A percentile compares a stretch with the other conserved stretches of the same genome.
phyloP scores from a whole-genome alignment of 2,797 vertebrate genomes.

The Malacoctenus gilli region DNA sequence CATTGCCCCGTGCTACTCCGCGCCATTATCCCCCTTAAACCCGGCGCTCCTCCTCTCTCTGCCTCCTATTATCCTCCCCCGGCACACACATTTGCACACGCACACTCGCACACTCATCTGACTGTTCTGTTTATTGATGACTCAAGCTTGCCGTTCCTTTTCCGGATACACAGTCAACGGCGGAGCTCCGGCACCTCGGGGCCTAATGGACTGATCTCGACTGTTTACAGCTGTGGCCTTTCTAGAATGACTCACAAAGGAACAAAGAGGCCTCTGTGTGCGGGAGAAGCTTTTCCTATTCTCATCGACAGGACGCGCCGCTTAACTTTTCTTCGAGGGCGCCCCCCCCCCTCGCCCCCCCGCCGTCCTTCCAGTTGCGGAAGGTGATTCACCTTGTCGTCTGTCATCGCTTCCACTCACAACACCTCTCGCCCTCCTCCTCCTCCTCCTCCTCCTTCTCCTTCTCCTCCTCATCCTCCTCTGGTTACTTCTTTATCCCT shows the following conservation, averaged over 20 bases:
- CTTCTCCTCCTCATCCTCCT: no score
- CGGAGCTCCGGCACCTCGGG: conserved; percentile 71
- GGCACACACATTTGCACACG: conserved; percentile 42
- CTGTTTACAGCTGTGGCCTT: conserved; percentile 80
- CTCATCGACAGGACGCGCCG: conserved; percentile 62
- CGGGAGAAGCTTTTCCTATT: conserved; percentile 64
- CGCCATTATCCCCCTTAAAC: conserved; percentile 67
- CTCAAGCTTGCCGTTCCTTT: conserved; percentile 76
- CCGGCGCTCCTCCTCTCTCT: conserved; percentile 58
- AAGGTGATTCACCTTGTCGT: conserved; percentile 31
- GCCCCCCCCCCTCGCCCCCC: conserved; percentile 10
- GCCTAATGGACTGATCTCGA: conserved; percentile 78
- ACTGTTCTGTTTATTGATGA: conserved; percentile 80
- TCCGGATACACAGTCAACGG: conserved; percentile 76
- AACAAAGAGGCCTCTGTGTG: conserved; percentile 76
- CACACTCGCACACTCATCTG: conserved; percentile 63
- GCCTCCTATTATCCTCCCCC: conserved; percentile 53
- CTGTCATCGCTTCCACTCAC: conserved; percentile 7
- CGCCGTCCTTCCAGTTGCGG: conserved; percentile 13
- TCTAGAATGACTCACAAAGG: conserved; percentile 78
- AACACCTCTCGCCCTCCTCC: conserved; percentile 3
- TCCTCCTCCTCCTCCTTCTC: no score
- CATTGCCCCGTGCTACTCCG: conserved; percentile 68
- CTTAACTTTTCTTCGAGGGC: conserved; percentile 52
- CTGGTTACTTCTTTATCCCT: no score